A percentile compares a stretch with the other conserved stretches of the same genome.
Evolutionary conservation across 1,140 invertebrate genomes (phyloP).

Genomic region (Cotesia glomerata): DNA sequence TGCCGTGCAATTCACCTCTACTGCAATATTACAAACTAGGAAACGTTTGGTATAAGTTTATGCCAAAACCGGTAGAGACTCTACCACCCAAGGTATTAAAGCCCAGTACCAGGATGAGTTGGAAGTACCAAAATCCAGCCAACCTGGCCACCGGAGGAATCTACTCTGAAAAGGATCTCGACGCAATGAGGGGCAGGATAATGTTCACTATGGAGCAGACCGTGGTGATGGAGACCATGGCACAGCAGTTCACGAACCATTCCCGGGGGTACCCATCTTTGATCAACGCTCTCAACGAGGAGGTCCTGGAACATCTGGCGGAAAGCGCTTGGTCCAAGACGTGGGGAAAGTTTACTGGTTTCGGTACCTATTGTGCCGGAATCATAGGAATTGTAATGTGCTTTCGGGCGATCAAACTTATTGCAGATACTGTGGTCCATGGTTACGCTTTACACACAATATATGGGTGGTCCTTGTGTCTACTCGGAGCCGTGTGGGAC

Average conservation of each 20-base stretch:
- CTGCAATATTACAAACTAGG: slow-evolving; percentile 26
- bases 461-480: slow-evolving; percentile 27
- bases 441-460: slow-evolving; percentile 23
- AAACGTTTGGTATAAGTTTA: slow-evolving; percentile 9
- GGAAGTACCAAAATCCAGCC: slow-evolving; percentile 16
- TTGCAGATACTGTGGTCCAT: slow-evolving; percentile 19
- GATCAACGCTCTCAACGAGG: background rate
- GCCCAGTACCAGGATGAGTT: background rate
- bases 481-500: slow-evolving; percentile 27
- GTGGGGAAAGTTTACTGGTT: slow-evolving; percentile 23
- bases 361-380: slow-evolving; percentile 25
- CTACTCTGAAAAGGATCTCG: slow-evolving; percentile 15
- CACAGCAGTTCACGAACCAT: background rate
- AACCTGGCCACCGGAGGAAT: too few relatives aligned
- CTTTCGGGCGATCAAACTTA: slow-evolving; percentile 2
- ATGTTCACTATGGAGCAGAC: slow-evolving; percentile 29
- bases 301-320: background rate
- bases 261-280: background rate
- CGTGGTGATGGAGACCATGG: slow-evolving; percentile 15
- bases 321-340: slow-evolving; percentile 22
- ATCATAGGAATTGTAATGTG: slow-evolving; percentile 29
- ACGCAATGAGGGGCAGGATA: slow-evolving; percentile 15
- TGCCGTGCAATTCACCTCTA: slow-evolving; percentile 13
- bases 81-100: background rate
- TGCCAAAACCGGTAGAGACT: slow-evolving; percentile 8